Evolutionary conservation across 2,888 invertebrate genomes (phyloP), one percentile per base, ranked within the genome.

Genomic region (Ceriagrion tenellum): DNA sequence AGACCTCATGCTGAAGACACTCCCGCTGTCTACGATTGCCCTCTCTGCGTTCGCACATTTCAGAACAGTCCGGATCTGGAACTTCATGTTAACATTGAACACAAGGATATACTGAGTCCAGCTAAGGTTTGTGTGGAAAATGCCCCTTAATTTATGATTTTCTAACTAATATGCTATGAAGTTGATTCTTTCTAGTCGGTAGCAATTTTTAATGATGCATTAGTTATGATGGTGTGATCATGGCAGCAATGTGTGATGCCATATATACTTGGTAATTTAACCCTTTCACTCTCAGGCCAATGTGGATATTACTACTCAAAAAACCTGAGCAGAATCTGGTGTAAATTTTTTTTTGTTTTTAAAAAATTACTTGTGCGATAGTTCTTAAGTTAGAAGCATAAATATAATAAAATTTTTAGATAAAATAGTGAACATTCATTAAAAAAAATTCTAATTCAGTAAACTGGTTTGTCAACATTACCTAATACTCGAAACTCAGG

Each of bases 11-110:
- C 88, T 6, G 95, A 95, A 23, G 95, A 96, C 18, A 56, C 59
- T 55, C 96, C 96, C 35, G 95, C 95, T 96, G 97, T 97, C 20
- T 98, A 98, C 96, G 98, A 98, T 96, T 99, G 99, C 96, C 99
- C 99, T 0, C 97, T 99, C 90, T 99, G 99, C 97, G 97, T 98
- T 95, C 98, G 98, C 96, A 97, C 98, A 95, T 98, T 98, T 96
- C 97, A 97, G 91, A 98, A 98, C 96, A 98, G 98, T n/a, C 98
- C 98, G 3, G 98, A 98, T 96, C 97, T 99, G 95, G 98, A 99
- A 97, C 97, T 98, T 95, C 99, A 99, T 96, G 98, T 99, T 0
- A 99, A 99, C 97, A 98, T 98, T 95, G 98, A 98, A 96, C 99
- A 99, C 96, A 97, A 98, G 96, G 98, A 98, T 97, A 98, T 98